These are phyloP conservation scores for Enteromius viviparus DNA, from an alignment of 2,797 vertebrate genomes.

Conservation along the genomic window DNA sequence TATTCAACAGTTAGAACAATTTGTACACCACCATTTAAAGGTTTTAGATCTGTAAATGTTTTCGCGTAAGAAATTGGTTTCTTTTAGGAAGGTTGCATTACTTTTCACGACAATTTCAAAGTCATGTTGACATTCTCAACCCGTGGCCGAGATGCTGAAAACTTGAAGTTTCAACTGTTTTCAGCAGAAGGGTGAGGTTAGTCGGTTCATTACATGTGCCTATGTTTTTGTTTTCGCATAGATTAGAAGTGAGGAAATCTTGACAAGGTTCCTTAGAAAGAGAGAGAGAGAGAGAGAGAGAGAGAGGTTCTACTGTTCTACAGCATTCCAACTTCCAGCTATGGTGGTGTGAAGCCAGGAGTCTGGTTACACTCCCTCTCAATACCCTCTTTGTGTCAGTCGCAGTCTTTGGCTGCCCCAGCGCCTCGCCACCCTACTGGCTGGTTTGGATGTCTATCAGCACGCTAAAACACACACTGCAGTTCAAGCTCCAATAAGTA, in stretches of 20 bases:
- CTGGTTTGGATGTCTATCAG: slow-evolving; percentile 33
- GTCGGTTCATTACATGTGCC: slow-evolving; percentile 14
- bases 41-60: neutral
- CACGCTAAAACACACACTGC: slow-evolving; percentile 34
- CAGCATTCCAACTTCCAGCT: slow-evolving; percentile 47
- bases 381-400: slow-evolving; percentile 59
- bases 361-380: slow-evolving; percentile 53
- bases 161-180: neutral
- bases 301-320: slow-evolving; percentile 45
- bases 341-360: slow-evolving; percentile 36
- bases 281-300: neutral
- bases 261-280: slow-evolving; percentile 26
- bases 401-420: slow-evolving; percentile 8
- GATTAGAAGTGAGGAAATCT: slow-evolving; percentile 47
- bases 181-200: slow-evolving; percentile 30
- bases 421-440: slow-evolving; percentile 2
- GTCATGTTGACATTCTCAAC: neutral
- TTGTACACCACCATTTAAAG: neutral
- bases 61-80: neutral
- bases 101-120: neutral
- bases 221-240: slow-evolving; percentile 20
- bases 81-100: neutral
- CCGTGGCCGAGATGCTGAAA: neutral
- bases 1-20: neutral
- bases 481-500: slow-evolving; percentile 15